A percentile compares a stretch with the other conserved stretches of the same genome.
These are phyloP conservation scores for Larimichthys polyactis DNA, from an alignment of 2,113 vertebrate genomes.

Conservation along the genomic window DNA sequence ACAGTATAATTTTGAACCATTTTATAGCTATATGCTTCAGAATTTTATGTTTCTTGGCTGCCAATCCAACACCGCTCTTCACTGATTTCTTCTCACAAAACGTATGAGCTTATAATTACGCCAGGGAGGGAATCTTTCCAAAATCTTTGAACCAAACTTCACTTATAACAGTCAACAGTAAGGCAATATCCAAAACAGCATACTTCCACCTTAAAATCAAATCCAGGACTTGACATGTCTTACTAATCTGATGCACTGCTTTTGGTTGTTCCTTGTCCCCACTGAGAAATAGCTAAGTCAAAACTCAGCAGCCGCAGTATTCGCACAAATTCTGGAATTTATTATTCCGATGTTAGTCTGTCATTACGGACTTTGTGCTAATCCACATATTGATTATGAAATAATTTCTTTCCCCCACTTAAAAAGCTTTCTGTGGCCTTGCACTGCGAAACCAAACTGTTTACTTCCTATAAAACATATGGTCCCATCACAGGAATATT, in stretches of 20 bases:
- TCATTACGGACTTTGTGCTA: constrained; percentile 8
- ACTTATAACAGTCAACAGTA: constrained; percentile 8
- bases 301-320: constrained; percentile 11
- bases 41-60: not conserved
- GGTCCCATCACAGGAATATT: not conserved
- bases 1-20: not conserved
- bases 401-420: not conserved
- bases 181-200: constrained; percentile 13
- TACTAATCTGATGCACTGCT: not conserved
- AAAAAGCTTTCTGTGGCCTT: not conserved
- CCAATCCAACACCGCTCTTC: constrained; percentile 11
- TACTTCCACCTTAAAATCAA: constrained; percentile 20
- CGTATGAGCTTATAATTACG: not conserved
- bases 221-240: constrained; percentile 31
- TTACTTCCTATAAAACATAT: constrained; percentile 5
- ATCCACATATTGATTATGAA: constrained; percentile 19
- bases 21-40: constrained; percentile 1
- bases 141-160: constrained; percentile 32
- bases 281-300: not conserved
- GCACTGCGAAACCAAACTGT: constrained; percentile 4
- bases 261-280: not conserved
- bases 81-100: constrained; percentile 26
- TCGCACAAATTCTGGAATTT: constrained; percentile 9
- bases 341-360: constrained; percentile 9
- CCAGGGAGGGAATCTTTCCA: constrained; percentile 25